These are phyloP conservation scores for Plutomurus gul DNA, from an alignment of 1,140 invertebrate genomes.

Conservation along the genomic window DNA sequence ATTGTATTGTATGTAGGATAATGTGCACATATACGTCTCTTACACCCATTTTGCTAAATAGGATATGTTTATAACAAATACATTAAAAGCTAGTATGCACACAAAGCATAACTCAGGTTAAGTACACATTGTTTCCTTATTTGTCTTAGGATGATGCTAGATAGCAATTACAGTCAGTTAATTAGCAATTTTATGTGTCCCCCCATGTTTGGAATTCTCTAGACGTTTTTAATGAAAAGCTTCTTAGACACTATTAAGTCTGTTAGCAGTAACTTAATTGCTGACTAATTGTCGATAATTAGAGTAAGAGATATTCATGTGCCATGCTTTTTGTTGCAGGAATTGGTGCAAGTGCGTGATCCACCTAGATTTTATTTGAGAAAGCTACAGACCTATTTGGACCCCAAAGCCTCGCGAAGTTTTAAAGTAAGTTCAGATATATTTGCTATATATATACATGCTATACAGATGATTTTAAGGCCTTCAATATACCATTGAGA, in stretches of 20 bases:
- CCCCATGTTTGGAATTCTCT: background rate
- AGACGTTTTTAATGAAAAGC: background rate
- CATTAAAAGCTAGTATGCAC: too few relatives aligned
- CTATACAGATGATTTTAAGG: too few relatives aligned
- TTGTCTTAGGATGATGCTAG: background rate
- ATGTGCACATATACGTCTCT: too few relatives aligned
- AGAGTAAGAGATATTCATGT: background rate
- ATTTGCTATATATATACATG: background rate
- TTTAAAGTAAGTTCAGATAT: conserved; percentile 74
- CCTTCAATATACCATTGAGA: background rate
- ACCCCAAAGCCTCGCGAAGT: conserved; percentile 92
- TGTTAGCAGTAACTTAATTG: background rate
- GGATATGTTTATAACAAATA: too few relatives aligned
- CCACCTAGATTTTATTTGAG: conserved; percentile 92
- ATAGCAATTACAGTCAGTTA: background rate
- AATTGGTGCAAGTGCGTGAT: conserved; percentile 95
- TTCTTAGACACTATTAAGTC: background rate
- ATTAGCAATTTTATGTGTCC: background rate
- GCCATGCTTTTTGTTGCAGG: conserved; percentile 65
- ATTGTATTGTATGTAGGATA: too few relatives aligned
- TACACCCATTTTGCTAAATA: too few relatives aligned
- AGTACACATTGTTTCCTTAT: conserved; percentile 18
- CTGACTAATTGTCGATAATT: conserved; percentile 2
- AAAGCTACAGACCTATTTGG: conserved; percentile 90
- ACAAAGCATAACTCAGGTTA: conserved; percentile 5